A percentile compares a stretch with the other conserved stretches of the same genome.
These are phyloP conservation scores for Choloepus didactylus DNA, from an alignment of 2,797 vertebrate genomes.

Conservation along the genomic window DNA sequence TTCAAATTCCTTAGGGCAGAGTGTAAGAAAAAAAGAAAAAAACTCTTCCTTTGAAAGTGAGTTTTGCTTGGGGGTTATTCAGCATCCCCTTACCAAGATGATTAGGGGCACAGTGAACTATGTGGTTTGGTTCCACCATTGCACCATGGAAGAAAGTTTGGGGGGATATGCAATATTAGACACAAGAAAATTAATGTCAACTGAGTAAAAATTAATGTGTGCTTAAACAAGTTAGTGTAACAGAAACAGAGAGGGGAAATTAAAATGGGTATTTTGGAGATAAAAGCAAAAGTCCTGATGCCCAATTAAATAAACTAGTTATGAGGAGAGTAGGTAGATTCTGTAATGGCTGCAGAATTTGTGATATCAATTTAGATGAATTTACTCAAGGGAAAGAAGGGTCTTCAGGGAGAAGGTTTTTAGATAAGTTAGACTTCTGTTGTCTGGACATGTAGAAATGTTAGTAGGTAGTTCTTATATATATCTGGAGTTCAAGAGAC, in stretches of 20 bases:
- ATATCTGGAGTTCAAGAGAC: not conserved
- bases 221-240: slow-evolving; percentile 2
- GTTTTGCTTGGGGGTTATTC: not conserved
- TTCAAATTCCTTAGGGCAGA: not conserved
- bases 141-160: not conserved
- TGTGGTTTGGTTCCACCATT: not conserved
- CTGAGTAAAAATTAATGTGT: not conserved
- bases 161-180: not conserved
- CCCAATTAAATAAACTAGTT: not conserved
- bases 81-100: not conserved
- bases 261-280: not conserved
- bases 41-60: not conserved
- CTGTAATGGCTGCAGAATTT: not conserved
- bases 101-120: not conserved
- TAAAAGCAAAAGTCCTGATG: not conserved
- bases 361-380: not conserved
- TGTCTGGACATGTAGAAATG: not conserved
- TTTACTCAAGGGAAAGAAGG: not conserved
- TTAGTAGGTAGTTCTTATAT: not conserved
- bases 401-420: not conserved
- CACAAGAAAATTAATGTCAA: not conserved
- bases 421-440: not conserved
- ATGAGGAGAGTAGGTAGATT: not conserved
- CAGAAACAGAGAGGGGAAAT: not conserved
- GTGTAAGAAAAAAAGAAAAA: not conserved